Base-by-base conservation (phyloP, 2,797 vertebrate genomes). In the Poeciliopsis turneri region DNA sequence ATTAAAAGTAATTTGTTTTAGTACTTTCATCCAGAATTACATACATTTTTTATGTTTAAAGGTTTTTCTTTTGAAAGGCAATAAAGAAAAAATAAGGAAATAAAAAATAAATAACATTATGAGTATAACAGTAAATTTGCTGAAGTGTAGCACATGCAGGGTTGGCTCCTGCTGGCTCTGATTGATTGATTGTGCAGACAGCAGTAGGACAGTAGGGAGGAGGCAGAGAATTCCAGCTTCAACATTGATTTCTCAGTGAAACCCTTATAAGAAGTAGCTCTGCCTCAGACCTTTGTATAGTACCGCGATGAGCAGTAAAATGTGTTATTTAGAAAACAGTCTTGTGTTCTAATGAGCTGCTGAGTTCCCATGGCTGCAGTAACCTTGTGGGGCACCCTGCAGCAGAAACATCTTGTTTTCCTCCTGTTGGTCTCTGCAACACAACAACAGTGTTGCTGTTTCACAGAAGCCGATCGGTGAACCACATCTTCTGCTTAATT, bases 271-370 rank as follows among this genome's bases (percentile, higher is more conserved):
- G 8, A 18, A 66, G 61, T 39, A 18, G 16, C 7, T 30, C 33
- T 74, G 72, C 33, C 12, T n/a, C 18, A 5, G 25, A 28, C 25
- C 15, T 43, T 43, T 18, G 7, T 10, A n/a, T 25, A 2, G 47
- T 23, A 5, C 36, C 18, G 7, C 51, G 8, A 28, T 43, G 73
- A 28, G 51, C 20, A 15, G 36, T 25, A 25, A 43, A 69, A 2
- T 6, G 20, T 30, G 28, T 15, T 30, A 15, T 23, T 74, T 41
- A 10, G 41, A n/a, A 57, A 25, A 8, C 51, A 18, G 7, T 25
- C n/a, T 41, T 55, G 33, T 55, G 72, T 74, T 30, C 36, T 74
- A 74, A 74, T 74, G 72, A 74, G 72, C 72, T 57, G 4, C 0
- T n/a, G 33, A 23, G 20, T 49, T 66, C 1, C 46, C 9, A 23